Conservation (phyloP, 2,888 invertebrate species). For the Adineta ricciae region DNA sequence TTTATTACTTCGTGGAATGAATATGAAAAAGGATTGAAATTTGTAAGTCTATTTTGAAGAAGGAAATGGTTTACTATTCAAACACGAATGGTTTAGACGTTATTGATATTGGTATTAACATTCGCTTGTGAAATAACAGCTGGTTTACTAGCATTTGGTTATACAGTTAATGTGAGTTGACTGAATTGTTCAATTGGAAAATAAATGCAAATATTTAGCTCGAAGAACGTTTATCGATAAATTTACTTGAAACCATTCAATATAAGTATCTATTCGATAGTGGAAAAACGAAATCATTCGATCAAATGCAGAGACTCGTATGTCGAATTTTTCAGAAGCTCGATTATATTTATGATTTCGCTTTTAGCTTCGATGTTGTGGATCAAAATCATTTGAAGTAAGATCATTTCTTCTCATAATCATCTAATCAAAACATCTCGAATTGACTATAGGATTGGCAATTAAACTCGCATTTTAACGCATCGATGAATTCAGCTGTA, state of each 20-base stretch:
- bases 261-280: background rate
- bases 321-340: background rate
- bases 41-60: background rate
- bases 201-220: background rate
- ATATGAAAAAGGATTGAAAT: background rate
- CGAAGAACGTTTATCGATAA: background rate
- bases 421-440: too few relatives aligned
- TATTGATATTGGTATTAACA: background rate
- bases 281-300: background rate
- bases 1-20: background rate
- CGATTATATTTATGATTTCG: background rate
- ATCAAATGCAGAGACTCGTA: slow-evolving; percentile 2
- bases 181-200: background rate
- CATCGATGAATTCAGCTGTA: background rate
- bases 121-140: background rate
- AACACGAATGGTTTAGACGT: background rate
- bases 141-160: background rate
- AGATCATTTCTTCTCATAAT: background rate
- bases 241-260: slow-evolving; percentile 3
- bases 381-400: slow-evolving; percentile 5
- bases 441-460: background rate
- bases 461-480: background rate
- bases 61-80: too few relatives aligned
- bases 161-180: background rate
- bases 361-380: slow-evolving; percentile 10